Base-by-base conservation (phyloP, 2,113 vertebrate genomes). In the Platycercus adscitus region DNA sequence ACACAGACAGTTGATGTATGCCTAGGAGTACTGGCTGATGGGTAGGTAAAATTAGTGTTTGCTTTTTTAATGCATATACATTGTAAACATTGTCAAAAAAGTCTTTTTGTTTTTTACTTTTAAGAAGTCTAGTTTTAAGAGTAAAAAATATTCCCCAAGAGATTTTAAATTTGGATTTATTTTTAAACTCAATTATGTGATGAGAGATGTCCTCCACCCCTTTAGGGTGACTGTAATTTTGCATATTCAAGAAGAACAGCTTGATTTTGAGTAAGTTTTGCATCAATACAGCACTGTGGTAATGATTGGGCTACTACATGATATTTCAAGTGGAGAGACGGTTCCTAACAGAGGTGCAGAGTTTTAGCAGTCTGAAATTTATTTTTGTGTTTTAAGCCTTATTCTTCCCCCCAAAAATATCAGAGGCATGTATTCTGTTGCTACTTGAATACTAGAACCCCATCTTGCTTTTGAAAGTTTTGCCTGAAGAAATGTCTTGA, bases 331-430 rank as follows among this genome's bases (percentile, higher is more conserved):
- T 46, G 17, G 21, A 31, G 24, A 84, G 6, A 44, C 3, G 41
- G 28, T 18, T 76, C 43, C 44, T 29, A 49, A 44, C 6, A 66
- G 9, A 28, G 20, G 7, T 39, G 26, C 5, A 66, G 8, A 16
- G 5, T 55, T 95, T 86, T 77, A 66, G n/a, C 25, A 58, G 2
- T 21, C 9, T 24, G 26, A 49, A 84, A 49, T 0, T 3, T 68
- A 77, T 79, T 72, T 79, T 76, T 82, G n/a, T 55, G 13, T 6
- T 95, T 64, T 66, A 64, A 86, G 50, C 3, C 11, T 41, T 53
- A 11, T 9, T 4, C 20, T 43, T 10, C 21, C 4, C 6, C 21
- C 3, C 0, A 4, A 11, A 41, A 44, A 31, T 20, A 29, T 11
- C 44, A 52, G 44, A 49, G 14, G 4, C 14, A 33, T 58, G 7